Evolutionary conservation across 2,113 vertebrate species (phyloP).

Genomic region (Cryptomyrus ogoouensis): DNA sequence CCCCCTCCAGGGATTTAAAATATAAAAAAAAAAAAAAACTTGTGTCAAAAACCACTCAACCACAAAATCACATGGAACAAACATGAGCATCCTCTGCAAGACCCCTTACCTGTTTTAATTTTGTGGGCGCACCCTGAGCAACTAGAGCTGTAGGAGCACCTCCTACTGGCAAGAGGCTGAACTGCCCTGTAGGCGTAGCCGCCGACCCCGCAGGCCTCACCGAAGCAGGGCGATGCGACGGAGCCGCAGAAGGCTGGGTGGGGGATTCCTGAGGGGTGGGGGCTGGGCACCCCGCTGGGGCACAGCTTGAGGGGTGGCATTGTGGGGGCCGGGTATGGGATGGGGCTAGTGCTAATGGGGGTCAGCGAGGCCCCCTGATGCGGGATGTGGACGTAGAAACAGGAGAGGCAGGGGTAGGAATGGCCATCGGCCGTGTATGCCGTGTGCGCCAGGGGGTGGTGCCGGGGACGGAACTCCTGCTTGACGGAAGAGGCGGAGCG

Average conservation of each 20-base stretch:
- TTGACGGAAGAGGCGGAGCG: slow-evolving; percentile 67
- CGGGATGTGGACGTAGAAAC: slow-evolving; percentile 65
- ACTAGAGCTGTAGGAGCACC: slow-evolving; percentile 64
- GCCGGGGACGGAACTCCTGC: slow-evolving; percentile 69
- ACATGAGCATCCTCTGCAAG: not conserved
- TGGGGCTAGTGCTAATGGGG: slow-evolving; percentile 36
- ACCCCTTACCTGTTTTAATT: slow-evolving; percentile 83
- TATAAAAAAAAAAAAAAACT: not conserved
- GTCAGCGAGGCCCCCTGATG: slow-evolving; percentile 48
- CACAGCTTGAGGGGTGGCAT: slow-evolving; percentile 63
- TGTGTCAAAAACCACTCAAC: not conserved
- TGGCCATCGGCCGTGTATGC: slow-evolving; percentile 57
- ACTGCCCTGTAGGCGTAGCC: slow-evolving; percentile 76
- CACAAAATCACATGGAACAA: not conserved
- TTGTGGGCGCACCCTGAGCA: slow-evolving; percentile 74
- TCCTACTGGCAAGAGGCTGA: slow-evolving; percentile 68
- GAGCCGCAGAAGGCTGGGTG: slow-evolving; percentile 80
- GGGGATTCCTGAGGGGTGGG: slow-evolving; percentile 72
- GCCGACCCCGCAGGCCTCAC: slow-evolving; percentile 64
- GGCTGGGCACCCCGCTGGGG: slow-evolving; percentile 59
- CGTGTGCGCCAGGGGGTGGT: slow-evolving; percentile 46
- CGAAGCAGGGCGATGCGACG: slow-evolving; percentile 66
- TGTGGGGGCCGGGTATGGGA: slow-evolving; percentile 54
- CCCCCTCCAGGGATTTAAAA: not conserved
- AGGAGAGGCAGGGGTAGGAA: slow-evolving; percentile 72